phyloP scores from a whole-genome alignment of 2,797 vertebrate genomes.

The Oryzias dopingdopingensis region DNA sequence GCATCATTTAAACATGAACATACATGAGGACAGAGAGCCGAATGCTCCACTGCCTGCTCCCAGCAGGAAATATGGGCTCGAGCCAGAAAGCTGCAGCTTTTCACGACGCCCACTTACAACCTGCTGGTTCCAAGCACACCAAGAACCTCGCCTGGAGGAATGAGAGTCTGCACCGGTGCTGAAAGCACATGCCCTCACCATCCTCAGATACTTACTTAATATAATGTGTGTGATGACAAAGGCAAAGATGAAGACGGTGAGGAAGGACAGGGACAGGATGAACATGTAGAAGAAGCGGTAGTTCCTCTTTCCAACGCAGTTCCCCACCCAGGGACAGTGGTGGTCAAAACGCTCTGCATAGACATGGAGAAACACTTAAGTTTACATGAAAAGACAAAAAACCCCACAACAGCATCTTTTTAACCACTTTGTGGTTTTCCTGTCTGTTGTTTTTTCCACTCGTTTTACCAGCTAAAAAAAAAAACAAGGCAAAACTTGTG shows the following conservation, averaged over 20 bases:
- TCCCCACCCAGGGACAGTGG: conserved; percentile 99
- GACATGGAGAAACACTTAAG: conserved; percentile 23
- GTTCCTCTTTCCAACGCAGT: conserved; percentile 99
- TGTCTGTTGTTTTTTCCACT: not conserved
- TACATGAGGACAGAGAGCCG: conserved; percentile 5
- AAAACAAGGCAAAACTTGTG: not conserved
- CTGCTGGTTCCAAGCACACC: conserved; percentile 52
- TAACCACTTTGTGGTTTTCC: not conserved
- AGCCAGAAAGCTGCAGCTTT: conserved; percentile 59
- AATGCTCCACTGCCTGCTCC: conserved; percentile 42
- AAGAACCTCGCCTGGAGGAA: conserved; percentile 31
- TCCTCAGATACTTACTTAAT: conserved; percentile 86
- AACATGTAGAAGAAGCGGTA: conserved; percentile 99
- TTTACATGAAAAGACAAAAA: conserved; percentile 18
- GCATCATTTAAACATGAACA: conserved; percentile 20
- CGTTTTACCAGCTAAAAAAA: not conserved
- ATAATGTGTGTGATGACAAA: conserved; percentile 98
- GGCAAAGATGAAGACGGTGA: conserved; percentile 99
- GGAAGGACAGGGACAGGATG: conserved; percentile 99
- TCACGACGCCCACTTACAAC: conserved; percentile 66
- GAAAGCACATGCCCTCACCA: conserved; percentile 1
- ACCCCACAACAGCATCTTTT: not conserved
- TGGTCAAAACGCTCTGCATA: conserved; percentile 94
- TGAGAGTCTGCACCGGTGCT: conserved; percentile 1
- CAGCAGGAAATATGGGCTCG: conserved; percentile 51